Percentiles rank a stretch among this genome's conserved stretches.
These are phyloP conservation scores for Himalopsyche tibetana DNA, from an alignment of 2,888 invertebrate species.

Conservation along the genomic window DNA sequence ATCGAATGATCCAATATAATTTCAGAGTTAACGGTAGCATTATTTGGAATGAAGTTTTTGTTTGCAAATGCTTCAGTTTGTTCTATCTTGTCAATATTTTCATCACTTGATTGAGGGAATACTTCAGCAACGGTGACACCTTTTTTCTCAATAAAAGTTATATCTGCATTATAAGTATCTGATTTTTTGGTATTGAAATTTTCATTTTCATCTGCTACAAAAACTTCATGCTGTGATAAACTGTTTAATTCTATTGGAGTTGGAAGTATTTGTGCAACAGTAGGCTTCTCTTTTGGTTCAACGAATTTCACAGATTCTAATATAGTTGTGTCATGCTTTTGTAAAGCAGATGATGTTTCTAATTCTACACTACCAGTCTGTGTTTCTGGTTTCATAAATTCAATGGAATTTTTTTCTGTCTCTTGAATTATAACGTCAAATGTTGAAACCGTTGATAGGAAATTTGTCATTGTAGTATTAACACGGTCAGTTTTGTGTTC, in stretches of 20 bases:
- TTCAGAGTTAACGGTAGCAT: constrained; percentile 56
- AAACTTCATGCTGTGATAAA: constrained; percentile 67
- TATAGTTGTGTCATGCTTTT: constrained; percentile 70
- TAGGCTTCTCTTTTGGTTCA: constrained; percentile 61
- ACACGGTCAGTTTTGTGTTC: constrained; percentile 69
- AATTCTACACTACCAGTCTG: constrained; percentile 70
- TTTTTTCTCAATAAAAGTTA: constrained; percentile 68
- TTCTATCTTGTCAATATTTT: constrained; percentile 49
- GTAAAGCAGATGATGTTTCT: constrained; percentile 70
- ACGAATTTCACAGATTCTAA: constrained; percentile 69
- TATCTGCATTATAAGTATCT: constrained; percentile 66
- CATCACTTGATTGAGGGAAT: constrained; percentile 56
- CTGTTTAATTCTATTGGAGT: constrained; percentile 66
- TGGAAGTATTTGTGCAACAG: constrained; percentile 37
- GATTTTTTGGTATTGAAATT: constrained; percentile 64
- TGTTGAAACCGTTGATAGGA: constrained; percentile 70
- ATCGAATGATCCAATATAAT: constrained; percentile 57
- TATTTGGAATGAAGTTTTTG: constrained; percentile 59
- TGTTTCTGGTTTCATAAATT: constrained; percentile 69
- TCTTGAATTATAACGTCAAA: constrained; percentile 71
- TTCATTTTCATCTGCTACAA: constrained; percentile 64
- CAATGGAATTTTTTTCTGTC: constrained; percentile 70
- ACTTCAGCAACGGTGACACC: constrained; percentile 69
- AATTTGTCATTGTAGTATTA: constrained; percentile 73
- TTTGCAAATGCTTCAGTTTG: constrained; percentile 50